Base-by-base conservation (phyloP, 2,797 vertebrate genomes). In the Sternotherus odoratus region DNA sequence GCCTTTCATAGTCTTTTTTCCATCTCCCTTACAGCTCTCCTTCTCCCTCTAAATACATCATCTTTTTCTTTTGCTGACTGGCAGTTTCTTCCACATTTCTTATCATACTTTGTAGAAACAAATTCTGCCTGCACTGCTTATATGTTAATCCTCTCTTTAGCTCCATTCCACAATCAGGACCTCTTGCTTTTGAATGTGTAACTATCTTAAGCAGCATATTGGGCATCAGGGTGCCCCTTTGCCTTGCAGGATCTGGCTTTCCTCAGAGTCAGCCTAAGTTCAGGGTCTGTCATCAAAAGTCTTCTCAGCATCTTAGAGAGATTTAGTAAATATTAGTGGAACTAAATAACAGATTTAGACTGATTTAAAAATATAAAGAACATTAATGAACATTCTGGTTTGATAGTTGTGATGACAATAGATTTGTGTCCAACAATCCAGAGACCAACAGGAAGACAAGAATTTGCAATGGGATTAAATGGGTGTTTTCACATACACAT, bases 271-370 rank as follows among this genome's bases (percentile, higher is more conserved):
- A 51, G 57, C 60, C 82, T 75, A 92, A 87, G 3, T 81, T 89
- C 84, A 82, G 51, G 53, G 33, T 43, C 17, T 77, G 72, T 89
- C 66, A 91, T 91, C 85, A 91, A 85, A 94, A 91, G 15, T 5
- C 30, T 0, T 74, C 80, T 87, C 89, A 30, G 28, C 33, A 82
- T 63, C 56, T 46, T 49, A 53, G 93, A 43, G 13, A 43, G 60
- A 92, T 93, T 94, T 95, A 90, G 69, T 78, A 95, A 91, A 93
- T 81, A 94, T 87, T 5, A 91, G 46, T 69, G 63, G 75, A 94
- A 91, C 80, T 46, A 88, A 91, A 96, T 30, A 69, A 83, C n/a
- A 79, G 72, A 87, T 60, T 92, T 24, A 26, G 56, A 79, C 2
- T n/a, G 91, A 69, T 80, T 8, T 91, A 75, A 92, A 93, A 96